Evolutionary conservation across 1,140 invertebrate genomes (phyloP).

Genomic region (Hesperophylax magnus): DNA sequence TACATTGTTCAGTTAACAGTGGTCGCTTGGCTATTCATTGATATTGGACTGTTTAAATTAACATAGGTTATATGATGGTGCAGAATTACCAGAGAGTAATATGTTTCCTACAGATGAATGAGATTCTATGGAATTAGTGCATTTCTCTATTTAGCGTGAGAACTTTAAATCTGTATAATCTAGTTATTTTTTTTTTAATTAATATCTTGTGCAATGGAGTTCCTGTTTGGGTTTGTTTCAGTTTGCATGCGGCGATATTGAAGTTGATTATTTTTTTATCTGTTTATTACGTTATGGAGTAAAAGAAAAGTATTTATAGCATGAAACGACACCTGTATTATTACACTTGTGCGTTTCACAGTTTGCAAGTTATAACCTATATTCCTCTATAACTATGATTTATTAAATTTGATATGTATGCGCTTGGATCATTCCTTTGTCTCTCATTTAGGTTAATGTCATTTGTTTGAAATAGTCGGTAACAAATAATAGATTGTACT

Average conservation of each 20-base stretch:
- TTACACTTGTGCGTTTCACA: background rate
- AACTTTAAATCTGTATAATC: background rate
- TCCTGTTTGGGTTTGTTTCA: conserved; percentile 2
- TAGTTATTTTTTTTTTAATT: conserved; percentile 15
- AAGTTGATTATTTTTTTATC: conserved; percentile 19
- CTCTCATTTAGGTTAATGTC: conserved; percentile 50
- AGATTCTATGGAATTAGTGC: too few relatives aligned
- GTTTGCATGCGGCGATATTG: background rate
- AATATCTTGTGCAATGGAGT: conserved; percentile 26
- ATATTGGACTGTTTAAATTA: too few relatives aligned
- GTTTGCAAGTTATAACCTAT: background rate
- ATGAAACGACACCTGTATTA: too few relatives aligned
- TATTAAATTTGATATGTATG: conserved; percentile 36
- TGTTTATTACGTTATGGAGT: conserved; percentile 5
- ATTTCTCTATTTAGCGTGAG: background rate
- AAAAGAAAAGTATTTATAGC: too few relatives aligned
- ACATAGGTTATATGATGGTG: too few relatives aligned
- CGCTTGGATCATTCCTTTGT: conserved; percentile 55
- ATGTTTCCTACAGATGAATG: too few relatives aligned
- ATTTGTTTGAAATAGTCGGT: conserved; percentile 46
- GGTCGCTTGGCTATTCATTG: too few relatives aligned
- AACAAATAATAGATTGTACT: conserved; percentile 55
- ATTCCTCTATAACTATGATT: background rate
- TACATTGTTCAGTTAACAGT: too few relatives aligned
- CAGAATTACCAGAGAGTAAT: too few relatives aligned